These are phyloP conservation scores for Epinotia ramella DNA, from an alignment of 2,888 invertebrate genomes.

Conservation along the genomic window DNA sequence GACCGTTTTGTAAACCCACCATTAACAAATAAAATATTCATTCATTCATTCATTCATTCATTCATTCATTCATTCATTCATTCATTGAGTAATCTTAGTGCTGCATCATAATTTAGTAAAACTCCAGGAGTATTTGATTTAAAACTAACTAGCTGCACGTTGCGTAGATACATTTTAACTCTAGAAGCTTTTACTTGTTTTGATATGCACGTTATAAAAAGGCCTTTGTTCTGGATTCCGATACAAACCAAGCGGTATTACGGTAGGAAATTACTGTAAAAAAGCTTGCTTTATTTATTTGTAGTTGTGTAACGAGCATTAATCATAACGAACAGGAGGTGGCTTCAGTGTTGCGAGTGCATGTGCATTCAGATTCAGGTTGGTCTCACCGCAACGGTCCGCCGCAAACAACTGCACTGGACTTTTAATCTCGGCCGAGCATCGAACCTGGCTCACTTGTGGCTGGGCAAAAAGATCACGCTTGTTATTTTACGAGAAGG, in stretches of 20 bases:
- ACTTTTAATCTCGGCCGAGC: slow-evolving; percentile 79
- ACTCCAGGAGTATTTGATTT: not conserved
- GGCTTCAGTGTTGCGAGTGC: slow-evolving; percentile 63
- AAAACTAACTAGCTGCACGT: slow-evolving; percentile 26
- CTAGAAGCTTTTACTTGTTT: slow-evolving; percentile 60
- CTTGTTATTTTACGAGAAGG: slow-evolving; percentile 48
- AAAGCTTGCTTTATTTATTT: slow-evolving; percentile 67
- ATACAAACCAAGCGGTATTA: slow-evolving; percentile 65
- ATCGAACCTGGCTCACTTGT: slow-evolving; percentile 56
- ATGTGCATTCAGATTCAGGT: slow-evolving; percentile 64
- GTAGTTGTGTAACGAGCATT: slow-evolving; percentile 58
- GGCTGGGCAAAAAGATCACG: slow-evolving; percentile 60
- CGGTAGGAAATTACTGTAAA: slow-evolving; percentile 69
- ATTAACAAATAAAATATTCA: no score
- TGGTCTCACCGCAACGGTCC: slow-evolving; percentile 50
- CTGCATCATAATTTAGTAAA: not conserved
- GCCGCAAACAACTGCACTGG: slow-evolving; percentile 75
- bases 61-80: no score
- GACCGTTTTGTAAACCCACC: no score
- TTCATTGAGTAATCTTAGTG: not conserved
- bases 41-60: no score
- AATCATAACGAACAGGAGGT: slow-evolving; percentile 70
- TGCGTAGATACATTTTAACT: slow-evolving; percentile 37
- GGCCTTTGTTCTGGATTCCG: not conserved
- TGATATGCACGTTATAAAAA: slow-evolving; percentile 56